Base-by-base conservation (phyloP, 2,888 invertebrate genomes). In the Theretra japonica region DNA sequence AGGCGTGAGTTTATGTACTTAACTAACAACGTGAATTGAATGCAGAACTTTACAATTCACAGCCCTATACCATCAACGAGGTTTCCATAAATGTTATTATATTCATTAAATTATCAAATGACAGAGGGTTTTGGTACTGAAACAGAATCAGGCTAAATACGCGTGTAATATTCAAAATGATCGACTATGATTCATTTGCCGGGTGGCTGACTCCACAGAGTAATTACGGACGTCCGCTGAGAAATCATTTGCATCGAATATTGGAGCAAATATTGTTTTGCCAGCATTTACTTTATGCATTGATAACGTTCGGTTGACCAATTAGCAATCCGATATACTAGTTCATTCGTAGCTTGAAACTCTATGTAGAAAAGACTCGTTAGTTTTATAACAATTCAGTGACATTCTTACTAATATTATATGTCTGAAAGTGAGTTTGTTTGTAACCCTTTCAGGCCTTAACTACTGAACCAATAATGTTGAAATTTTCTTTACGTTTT, bases 251-350 rank as follows among this genome's bases (percentile, higher is more conserved):
- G 53, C 62, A 50, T 70, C 62, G 21, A 62, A 70, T 70, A 70
- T 70, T 33, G 53, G 53, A n/a, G 53, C 70, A 70, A 70, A 70
- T 62, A 70, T 62, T 70, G 53, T 62, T 62, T 62, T 62, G 62
- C n/a, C 33, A 11, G 15, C 62, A 41, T 62, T 70, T 70, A 60
- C 59, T 60, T 60, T 69, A 25, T 70, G 62, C 30, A 53, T 70
- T 69, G 56, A 30, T 48, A n/a, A n/a, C 23, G 70, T n/a, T 62
- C 21, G 60, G 50, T 19, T 62, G 50, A 53, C 30, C 70, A 53
- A 60, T 70, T 60, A 70, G 21, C 50, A 62, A 60, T 48, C 21
- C 28, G 62, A 62, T 11, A 19, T 21, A 4, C 6, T 60, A 23
- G 41, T 59, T 53, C n/a, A 7, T 6, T 25, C 4, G 4, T 7